Evolutionary conservation across 2,113 vertebrate species (phyloP), one percentile per base, ranked within the genome.

Genomic region (Indicator indicator): DNA sequence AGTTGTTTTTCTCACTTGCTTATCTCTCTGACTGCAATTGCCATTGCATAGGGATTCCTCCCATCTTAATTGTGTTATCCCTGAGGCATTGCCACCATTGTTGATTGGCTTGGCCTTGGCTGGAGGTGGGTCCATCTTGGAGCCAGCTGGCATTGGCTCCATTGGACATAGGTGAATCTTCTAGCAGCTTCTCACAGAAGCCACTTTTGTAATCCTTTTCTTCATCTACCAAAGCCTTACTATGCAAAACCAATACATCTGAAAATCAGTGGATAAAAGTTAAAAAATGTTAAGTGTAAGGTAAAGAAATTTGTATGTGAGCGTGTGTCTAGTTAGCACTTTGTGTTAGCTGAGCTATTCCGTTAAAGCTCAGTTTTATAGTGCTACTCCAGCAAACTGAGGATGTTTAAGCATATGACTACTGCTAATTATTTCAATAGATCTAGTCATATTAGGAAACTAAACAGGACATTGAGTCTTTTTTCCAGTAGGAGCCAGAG

Each of bases 221-320:
- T 36, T 36, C 7, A 0, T 1, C 38, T 58, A n/a, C 30, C 32
- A 28, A 60, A 59, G 28, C 50, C 30, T 62, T 68, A 27, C 27
- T 12, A 36, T 2, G 3, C 6, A 82, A 77, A 62, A 20, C 17
- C 46, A 71, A 16, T 38, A 16, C 11, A 76, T 2, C 0, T 0
- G 33, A 56, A 70, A 74, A 16, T 16, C 58, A 75, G 12, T 1
- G 0, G 33, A 32, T 55, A 3, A 12, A 58, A 64, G 59, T 44
- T 68, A 21, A 65, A 85, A 70, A 36, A 21, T 16, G 0, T 15
- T 36, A 38, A 55, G 14, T 27, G 20, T 9, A 75, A 67, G 26
- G 48, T 18, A n/a, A 16, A 50, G 3, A 40, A n/a, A 63, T 46
- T 24, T 74, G 6, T 14, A 26, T 59, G 18, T 64, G 36, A 50